These are phyloP conservation scores for Aphelocoma californica DNA, from an alignment of 2,797 vertebrate species.

Conservation along the genomic window DNA sequence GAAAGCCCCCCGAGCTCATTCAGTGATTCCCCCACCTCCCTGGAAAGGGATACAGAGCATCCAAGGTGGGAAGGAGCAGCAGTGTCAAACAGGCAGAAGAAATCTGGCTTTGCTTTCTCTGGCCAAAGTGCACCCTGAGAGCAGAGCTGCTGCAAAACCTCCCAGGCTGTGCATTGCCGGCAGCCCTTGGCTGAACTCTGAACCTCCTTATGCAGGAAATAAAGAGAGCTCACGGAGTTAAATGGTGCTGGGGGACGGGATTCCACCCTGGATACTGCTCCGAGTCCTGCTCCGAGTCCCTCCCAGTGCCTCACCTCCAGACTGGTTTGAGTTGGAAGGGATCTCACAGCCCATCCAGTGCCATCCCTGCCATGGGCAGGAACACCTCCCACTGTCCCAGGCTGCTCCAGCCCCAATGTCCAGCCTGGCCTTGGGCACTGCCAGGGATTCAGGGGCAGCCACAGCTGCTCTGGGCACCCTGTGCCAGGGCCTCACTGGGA, in stretches of 20 bases:
- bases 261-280: neutral
- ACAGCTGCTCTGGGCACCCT: neutral
- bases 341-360: accelerated
- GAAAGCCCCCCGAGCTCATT: neutral
- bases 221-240: neutral
- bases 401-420: neutral
- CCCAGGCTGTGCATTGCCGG: neutral
- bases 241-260: neutral
- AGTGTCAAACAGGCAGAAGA: neutral
- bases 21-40: neutral
- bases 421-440: accelerated
- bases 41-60: accelerated
- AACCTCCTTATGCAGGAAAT: neutral
- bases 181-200: slow-evolving; percentile 40
- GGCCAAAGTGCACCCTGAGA: neutral
- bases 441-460: neutral
- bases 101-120: neutral
- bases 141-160: neutral
- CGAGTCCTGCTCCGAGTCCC: neutral
- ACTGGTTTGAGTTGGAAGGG: neutral
- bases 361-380: neutral
- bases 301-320: neutral
- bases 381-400: neutral
- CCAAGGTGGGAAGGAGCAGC: neutral
- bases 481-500: neutral